Conservation (phyloP, 2,113 vertebrate genomes). For the Nipponia nippon region DNA sequence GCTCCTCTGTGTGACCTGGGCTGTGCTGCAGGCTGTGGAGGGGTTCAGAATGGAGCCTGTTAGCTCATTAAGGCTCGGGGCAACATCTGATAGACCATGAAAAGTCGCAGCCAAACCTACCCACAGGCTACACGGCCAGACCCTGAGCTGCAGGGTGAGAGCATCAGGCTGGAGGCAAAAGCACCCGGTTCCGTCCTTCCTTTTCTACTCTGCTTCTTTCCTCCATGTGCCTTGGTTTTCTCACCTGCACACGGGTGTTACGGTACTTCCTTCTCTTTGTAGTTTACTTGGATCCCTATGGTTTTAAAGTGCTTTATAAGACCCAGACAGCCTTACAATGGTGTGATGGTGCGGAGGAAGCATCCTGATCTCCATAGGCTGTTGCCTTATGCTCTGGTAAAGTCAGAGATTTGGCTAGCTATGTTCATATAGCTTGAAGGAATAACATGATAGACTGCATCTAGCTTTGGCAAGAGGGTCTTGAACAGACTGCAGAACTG, state of each 20-base stretch:
- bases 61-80: neutral
- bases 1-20: neutral
- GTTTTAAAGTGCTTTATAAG: neutral
- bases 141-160: neutral
- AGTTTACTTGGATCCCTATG: neutral
- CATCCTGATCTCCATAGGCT: neutral
- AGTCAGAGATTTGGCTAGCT: neutral
- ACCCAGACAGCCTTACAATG: neutral
- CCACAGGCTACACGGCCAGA: neutral
- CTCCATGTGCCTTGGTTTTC: neutral
- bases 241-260: neutral
- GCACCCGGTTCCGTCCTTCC: accelerated
- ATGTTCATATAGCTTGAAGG: neutral
- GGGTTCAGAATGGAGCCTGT: neutral
- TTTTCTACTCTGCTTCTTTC: neutral
- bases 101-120: neutral
- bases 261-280: neutral
- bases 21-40: neutral
- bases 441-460: neutral
- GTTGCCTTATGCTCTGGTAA: neutral
- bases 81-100: accelerated
- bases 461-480: neutral
- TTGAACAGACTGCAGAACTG: neutral
- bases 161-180: neutral
- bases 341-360: neutral